phyloP scores from a whole-genome alignment of 2,113 vertebrate species.

The Vulpes lagopus region DNA sequence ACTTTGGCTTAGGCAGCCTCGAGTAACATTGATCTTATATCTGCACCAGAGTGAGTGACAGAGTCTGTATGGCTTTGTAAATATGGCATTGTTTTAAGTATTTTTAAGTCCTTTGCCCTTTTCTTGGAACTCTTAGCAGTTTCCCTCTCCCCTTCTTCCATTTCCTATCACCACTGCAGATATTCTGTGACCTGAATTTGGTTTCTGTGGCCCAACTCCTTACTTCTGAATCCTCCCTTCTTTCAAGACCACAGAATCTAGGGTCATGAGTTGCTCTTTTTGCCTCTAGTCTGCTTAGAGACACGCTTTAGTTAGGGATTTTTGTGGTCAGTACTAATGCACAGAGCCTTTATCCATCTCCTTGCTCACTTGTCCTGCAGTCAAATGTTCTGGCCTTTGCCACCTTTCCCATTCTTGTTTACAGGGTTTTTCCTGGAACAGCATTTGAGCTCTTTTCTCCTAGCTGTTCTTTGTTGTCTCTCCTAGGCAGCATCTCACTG shows the following conservation, averaged over 20 bases:
- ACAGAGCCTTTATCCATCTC: background rate
- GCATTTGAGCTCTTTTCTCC: background rate
- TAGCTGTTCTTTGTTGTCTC: background rate
- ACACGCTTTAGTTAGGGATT: background rate
- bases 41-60: background rate
- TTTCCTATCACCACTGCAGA: rapidly evolving
- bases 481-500: background rate
- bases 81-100: conserved; percentile 15
- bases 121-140: background rate
- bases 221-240: background rate
- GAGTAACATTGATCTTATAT: background rate
- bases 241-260: background rate
- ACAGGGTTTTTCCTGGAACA: background rate
- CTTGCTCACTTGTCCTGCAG: background rate
- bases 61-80: background rate
- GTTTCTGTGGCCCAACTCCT: background rate
- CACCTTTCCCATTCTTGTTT: conserved; percentile 1
- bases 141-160: background rate
- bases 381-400: background rate
- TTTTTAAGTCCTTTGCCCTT: conserved; percentile 48
- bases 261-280: background rate
- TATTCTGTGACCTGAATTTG: background rate
- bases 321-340: background rate
- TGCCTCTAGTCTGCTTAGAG: background rate
- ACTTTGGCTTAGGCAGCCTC: background rate